A percentile compares a stretch with the other conserved stretches of the same genome.
phyloP scores from a whole-genome alignment of 2,113 vertebrate genomes.

The Rostratula benghalensis region DNA sequence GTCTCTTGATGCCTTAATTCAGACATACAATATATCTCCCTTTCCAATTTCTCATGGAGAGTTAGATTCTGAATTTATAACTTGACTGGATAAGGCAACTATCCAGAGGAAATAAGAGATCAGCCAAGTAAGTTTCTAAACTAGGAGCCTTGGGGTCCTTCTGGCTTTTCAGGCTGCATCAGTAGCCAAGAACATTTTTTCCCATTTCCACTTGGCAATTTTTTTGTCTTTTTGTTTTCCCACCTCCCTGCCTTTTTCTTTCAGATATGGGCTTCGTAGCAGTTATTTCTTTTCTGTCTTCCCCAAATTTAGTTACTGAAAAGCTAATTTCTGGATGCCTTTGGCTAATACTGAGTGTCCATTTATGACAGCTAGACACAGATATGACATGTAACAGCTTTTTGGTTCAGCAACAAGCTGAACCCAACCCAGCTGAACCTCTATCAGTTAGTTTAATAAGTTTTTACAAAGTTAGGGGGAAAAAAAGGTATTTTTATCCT shows the following conservation, averaged over 20 bases:
- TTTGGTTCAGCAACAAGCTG: neutral
- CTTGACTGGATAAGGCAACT: neutral
- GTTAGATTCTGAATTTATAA: neutral
- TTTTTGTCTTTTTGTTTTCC: neutral
- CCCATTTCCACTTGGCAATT: conserved; percentile 13
- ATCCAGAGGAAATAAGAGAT: neutral
- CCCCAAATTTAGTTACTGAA: neutral
- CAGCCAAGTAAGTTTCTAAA: conserved; percentile 1
- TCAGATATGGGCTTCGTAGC: neutral
- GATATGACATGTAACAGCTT: neutral
- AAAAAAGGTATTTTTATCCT: neutral
- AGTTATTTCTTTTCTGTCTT: conserved; percentile 1
- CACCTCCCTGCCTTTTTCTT: neutral
- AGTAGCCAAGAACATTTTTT: conserved; percentile 37
- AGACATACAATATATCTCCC: neutral
- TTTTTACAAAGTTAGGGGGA: neutral
- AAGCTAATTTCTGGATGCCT: neutral
- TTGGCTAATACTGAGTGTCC: neutral
- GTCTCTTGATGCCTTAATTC: neutral
- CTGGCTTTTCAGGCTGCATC: conserved; percentile 2
- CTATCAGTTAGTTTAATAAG: neutral
- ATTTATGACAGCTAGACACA: neutral
- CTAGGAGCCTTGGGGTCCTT: conserved; percentile 10
- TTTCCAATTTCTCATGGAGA: neutral
- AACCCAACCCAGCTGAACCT: neutral